phyloP scores from a whole-genome alignment of 2,888 invertebrate genomes.

The Microchrysa polita region DNA sequence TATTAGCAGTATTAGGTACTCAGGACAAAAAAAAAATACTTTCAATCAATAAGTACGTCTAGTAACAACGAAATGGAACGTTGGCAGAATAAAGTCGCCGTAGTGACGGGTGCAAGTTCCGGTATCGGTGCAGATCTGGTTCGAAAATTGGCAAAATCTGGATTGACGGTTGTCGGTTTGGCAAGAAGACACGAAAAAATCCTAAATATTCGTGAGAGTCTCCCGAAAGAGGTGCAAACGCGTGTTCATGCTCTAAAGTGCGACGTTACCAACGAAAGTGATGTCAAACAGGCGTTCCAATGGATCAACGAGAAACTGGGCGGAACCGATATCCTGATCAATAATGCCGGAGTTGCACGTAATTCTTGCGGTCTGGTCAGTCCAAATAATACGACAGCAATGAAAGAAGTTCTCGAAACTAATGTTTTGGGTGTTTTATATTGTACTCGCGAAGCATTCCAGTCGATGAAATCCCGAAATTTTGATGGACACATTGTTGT shows the following conservation, averaged over 20 bases:
- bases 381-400: slow-evolving; percentile 48
- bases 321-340: slow-evolving; percentile 69
- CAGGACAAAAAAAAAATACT: too few species aligned
- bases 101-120: slow-evolving; percentile 72
- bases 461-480: slow-evolving; percentile 63
- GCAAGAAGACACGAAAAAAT: slow-evolving; percentile 65
- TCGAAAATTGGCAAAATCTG: slow-evolving; percentile 63
- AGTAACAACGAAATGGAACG: slow-evolving; percentile 1
- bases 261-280: slow-evolving; percentile 67
- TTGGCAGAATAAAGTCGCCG: slow-evolving; percentile 70
- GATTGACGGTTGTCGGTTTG: slow-evolving; percentile 68
- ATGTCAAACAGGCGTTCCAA: slow-evolving; percentile 67
- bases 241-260: slow-evolving; percentile 58
- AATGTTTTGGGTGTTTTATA: slow-evolving; percentile 64
- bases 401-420: slow-evolving; percentile 59
- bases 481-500: slow-evolving; percentile 66
- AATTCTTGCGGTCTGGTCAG: not conserved
- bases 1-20: too few species aligned
- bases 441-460: slow-evolving; percentile 64
- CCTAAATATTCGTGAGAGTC: slow-evolving; percentile 53
- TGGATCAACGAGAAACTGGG: slow-evolving; percentile 58
- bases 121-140: slow-evolving; percentile 69
- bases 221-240: slow-evolving; percentile 52
- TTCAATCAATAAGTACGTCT: too few species aligned
- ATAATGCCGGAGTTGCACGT: slow-evolving; percentile 67